Evolutionary conservation across 2,888 invertebrate genomes (phyloP), one percentile per base, ranked within the genome.

Genomic region (Drosophila rubida): DNA sequence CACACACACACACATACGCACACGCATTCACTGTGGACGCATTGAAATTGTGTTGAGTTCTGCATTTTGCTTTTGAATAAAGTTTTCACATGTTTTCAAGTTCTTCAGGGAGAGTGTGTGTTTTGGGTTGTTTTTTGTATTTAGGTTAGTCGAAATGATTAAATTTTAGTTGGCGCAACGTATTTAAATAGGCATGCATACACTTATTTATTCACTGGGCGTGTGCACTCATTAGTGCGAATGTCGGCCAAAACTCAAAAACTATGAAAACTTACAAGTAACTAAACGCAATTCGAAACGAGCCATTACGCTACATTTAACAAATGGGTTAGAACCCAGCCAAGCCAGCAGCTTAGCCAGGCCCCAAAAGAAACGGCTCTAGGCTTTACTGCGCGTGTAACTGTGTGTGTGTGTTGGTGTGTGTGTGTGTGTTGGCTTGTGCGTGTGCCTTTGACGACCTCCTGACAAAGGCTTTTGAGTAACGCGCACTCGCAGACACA

Each of bases 141-240:
- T 35, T 49, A 53, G 57, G 27, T 55, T 54, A 44, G 39, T 46
- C 37, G 25, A 59, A 61, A 65, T 57, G 48, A 63, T 75, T 63
- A 70, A 75, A 57, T 57, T 54, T 63, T 27, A 57, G 58, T 65
- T 49, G 16, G 25, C 32, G 57, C 46, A 14, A 30, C 39, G 23
- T 50, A 49, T 39, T 35, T 39, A 58, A 39, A 48, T 27, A 39
- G 30, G 32, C n/a, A 32, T 9, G 27, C 5, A 35, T 37, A 37
- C 30, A 50, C 53, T 45, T 25, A 51, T 44, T 48, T 54, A 45
- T 48, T 51, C 60, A 44, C 32, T 63, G 53, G 45, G 58, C 66
- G 59, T 80, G 82, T 80, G 83, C 85, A 83, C 80, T 83, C 82
- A 83, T 83, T 83, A 85, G 75, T 70, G 83, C 55, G 72, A 82